Conservation (phyloP, 2,888 invertebrate species). For the Melanostoma scalare region DNA sequence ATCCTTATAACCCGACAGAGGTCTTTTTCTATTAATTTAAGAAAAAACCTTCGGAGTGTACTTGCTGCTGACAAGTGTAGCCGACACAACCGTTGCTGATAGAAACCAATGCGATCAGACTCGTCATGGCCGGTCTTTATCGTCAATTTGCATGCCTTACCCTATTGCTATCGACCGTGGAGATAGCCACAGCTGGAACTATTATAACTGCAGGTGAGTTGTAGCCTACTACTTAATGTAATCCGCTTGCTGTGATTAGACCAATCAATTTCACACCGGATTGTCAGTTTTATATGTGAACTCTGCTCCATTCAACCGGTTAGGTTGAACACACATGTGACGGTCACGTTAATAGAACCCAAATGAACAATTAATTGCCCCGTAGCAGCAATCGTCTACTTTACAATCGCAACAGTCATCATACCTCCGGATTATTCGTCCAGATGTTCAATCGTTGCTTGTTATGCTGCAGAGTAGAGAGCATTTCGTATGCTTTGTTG, state of each 20-base stretch:
- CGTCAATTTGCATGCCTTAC: conserved; percentile 57
- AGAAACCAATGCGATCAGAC: conserved; percentile 22
- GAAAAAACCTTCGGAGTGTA: conserved; percentile 37
- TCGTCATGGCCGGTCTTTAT: conserved; percentile 45
- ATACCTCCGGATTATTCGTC: background rate
- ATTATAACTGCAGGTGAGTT: conserved; percentile 66
- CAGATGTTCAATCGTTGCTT: no score
- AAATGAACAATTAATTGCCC: conserved; percentile 56
- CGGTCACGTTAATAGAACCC: conserved; percentile 38
- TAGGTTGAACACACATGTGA: conserved; percentile 33
- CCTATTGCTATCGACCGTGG: conserved; percentile 20
- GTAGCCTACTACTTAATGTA: background rate
- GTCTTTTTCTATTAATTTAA: background rate
- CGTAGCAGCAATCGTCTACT: conserved; percentile 12
- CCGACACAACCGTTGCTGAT: conserved; percentile 16
- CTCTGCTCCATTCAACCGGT: conserved; percentile 15
- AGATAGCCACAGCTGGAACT: conserved; percentile 49
- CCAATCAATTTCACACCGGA: conserved; percentile 37
- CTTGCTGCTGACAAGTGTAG: conserved; percentile 49
- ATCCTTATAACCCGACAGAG: conserved; percentile 25
- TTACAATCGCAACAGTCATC: conserved; percentile 30
- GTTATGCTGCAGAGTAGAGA: conserved; percentile 1
- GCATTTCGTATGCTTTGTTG: conserved; percentile 38
- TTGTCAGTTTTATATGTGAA: conserved; percentile 11
- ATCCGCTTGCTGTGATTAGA: conserved; percentile 32